These are phyloP conservation scores for Phrynosoma blainvillii DNA, from an alignment of 2,113 vertebrate genomes.

Conservation along the genomic window DNA sequence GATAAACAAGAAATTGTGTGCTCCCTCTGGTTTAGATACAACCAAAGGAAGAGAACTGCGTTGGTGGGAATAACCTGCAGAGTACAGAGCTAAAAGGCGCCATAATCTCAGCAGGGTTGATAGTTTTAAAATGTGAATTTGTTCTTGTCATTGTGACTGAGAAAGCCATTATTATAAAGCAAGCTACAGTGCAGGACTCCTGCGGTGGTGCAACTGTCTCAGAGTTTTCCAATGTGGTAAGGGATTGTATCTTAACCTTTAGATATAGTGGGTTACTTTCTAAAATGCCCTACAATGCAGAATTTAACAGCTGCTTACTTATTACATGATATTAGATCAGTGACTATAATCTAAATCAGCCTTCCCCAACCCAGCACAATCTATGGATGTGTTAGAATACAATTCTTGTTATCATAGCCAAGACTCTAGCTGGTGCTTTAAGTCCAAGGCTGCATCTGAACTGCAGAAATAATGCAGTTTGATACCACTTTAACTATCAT, in stretches of 20 bases:
- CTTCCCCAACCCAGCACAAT: too few relatives aligned
- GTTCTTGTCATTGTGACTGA: not conserved
- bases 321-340: not conserved
- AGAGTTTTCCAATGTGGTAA: not conserved
- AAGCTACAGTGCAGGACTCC: not conserved
- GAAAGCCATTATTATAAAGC: constrained; percentile 2
- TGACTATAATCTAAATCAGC: not conserved
- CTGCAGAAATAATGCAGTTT: too few relatives aligned
- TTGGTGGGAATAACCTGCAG: constrained; percentile 1
- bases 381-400: too few relatives aligned
- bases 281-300: not conserved
- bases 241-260: not conserved
- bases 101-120: not conserved
- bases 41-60: constrained; percentile 1
- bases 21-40: constrained; percentile 26
- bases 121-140: constrained; percentile 25
- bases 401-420: too few relatives aligned
- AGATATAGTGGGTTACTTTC: not conserved
- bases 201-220: not conserved
- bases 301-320: not conserved
- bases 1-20: constrained; percentile 1
- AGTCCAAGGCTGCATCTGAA: too few relatives aligned
- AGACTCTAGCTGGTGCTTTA: too few relatives aligned
- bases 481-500: too few relatives aligned
- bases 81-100: constrained; percentile 3